Evolutionary conservation across 1,140 invertebrate species (phyloP).

Genomic region (Holcopasites calliopsidis): DNA sequence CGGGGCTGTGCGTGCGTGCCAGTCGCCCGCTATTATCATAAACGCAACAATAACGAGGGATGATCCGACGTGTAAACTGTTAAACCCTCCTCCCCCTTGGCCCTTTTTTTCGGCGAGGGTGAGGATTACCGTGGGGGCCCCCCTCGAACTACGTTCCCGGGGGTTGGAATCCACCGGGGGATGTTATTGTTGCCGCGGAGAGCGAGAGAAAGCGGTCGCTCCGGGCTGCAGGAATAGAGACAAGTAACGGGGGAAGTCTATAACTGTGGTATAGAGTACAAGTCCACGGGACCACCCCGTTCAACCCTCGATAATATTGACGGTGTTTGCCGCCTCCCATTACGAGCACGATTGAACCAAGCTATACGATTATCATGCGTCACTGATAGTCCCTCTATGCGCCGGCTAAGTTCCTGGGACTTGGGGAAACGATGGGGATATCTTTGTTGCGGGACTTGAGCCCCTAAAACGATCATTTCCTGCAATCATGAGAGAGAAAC

Average conservation of each 20-base stretch:
- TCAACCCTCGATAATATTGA: conserved; percentile 72
- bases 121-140: conserved; percentile 72
- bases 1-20: conserved; percentile 22
- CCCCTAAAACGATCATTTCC: neutral
- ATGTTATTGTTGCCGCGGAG: conserved; percentile 75
- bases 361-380: conserved; percentile 76
- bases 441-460: neutral
- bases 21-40: conserved; percentile 76
- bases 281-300: conserved; percentile 43
- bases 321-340: conserved; percentile 76
- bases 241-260: conserved; percentile 11
- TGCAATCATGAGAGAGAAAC: neutral
- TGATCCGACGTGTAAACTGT: conserved; percentile 79
- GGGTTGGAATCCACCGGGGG: conserved; percentile 68
- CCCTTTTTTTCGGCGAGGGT: conserved; percentile 63
- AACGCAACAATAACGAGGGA: conserved; percentile 80
- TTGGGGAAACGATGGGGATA: neutral
- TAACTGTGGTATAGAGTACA: conserved; percentile 28
- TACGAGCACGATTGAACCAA: conserved; percentile 74
- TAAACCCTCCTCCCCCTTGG: conserved; percentile 53
- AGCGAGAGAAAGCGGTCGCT: conserved; percentile 52
- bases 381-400: conserved; percentile 66
- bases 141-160: conserved; percentile 38
- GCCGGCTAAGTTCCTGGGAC: neutral
- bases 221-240: conserved; percentile 28